Base-by-base conservation (phyloP, 2,113 vertebrate genomes). In the Patagioenas fasciata region DNA sequence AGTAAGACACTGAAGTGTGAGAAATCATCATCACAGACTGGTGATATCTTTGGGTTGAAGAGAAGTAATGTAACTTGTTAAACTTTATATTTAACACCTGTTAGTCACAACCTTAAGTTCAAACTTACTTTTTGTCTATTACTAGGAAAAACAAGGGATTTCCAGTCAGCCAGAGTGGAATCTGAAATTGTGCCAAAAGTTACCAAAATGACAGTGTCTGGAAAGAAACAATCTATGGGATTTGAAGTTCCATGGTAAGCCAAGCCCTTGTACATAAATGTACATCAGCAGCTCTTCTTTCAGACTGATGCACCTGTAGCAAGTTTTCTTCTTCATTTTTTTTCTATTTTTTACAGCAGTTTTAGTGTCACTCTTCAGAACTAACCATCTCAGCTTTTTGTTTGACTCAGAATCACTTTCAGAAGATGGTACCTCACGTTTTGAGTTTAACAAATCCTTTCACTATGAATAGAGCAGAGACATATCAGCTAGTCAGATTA, bases 221-320 rank as follows among this genome's bases (percentile, higher is more conserved):
- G 99, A 95, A 99, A 99, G 98, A 99, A 99, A 98, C 99, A 99
- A 58, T 99, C 98, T 85, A 99, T 99, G 98, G 99, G 99, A 96
- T 99, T 99, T 97, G 99, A 99, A 96, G 98, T 99, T 89, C 99
- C 98, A 91, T 98, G 99, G 99, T 99, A 99, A 98, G 97, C 85
- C 75, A 99, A 98, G 96, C 65, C 65, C 85, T 95, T 5, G 4
- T 88, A 51, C 47, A 71, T 81, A 50, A 94, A 94, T 86, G 78
- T 97, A 93, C 79, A 89, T 87, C 91, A 97, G 70, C 58, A 67
- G 48, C 32, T 88, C 26, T 89, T 97, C 62, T 92, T 74, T 97
- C 56, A 89, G 38, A 84, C 87, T 96, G 91, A 56, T 97, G 96
- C 94, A 97, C 95, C 95, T 97, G 94, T 97, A 95, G 83, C 92